These are phyloP conservation scores for Pomacea maculata DNA, from an alignment of 1,140 invertebrate species.

Conservation along the genomic window DNA sequence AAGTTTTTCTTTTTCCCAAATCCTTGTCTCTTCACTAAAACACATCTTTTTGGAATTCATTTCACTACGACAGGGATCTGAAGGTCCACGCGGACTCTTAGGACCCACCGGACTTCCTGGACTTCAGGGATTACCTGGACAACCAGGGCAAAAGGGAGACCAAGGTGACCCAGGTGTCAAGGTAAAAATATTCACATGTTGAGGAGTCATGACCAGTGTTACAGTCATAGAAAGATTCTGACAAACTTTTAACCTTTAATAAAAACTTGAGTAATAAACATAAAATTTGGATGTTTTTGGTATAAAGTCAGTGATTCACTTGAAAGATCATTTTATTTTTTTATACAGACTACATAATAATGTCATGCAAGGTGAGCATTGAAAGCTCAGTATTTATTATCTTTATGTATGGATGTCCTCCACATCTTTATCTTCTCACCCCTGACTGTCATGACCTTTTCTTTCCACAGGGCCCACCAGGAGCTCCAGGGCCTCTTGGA, in stretches of 20 bases:
- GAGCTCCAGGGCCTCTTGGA: slow-evolving; percentile 68
- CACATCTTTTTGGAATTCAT: slow-evolving; percentile 33
- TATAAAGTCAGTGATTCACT: too few species aligned
- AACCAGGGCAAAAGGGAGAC: slow-evolving; percentile 49
- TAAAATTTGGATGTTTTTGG: too few species aligned
- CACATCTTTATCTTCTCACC: too few species aligned
- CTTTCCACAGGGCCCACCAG: slow-evolving; percentile 76
- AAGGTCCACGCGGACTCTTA: slow-evolving; percentile 79
- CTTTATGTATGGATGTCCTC: too few species aligned
- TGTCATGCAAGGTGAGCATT: too few species aligned
- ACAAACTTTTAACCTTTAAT: too few species aligned
- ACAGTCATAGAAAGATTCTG: too few species aligned
- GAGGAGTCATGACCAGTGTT: too few species aligned
- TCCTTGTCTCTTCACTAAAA: neutral
- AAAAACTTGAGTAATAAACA: too few species aligned
- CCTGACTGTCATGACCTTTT: neutral
- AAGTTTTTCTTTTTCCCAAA: neutral
- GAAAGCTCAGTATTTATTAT: too few species aligned
- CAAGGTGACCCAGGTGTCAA: slow-evolving; percentile 48
- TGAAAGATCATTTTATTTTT: too few species aligned
- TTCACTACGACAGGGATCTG: slow-evolving; percentile 46
- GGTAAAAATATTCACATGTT: neutral
- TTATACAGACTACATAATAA: too few species aligned
- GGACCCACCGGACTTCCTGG: slow-evolving; percentile 80
- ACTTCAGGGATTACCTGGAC: slow-evolving; percentile 73